phyloP scores from a whole-genome alignment of 2,797 vertebrate genomes.

The Poeciliopsis turneri region DNA sequence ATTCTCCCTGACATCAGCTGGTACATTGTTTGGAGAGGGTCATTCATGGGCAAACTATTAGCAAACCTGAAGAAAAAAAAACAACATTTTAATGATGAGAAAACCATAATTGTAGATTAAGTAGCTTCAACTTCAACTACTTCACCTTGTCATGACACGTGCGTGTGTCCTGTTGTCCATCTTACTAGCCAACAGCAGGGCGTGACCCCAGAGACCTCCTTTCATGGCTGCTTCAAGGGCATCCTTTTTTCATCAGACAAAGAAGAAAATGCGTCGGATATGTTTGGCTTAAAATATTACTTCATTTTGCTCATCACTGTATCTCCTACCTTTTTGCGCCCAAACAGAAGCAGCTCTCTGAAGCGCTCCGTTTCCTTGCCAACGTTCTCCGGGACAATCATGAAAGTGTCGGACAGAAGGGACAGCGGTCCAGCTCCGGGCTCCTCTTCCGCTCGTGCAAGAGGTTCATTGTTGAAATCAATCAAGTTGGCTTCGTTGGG shows the following conservation, averaged over 20 bases:
- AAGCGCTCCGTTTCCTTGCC: constrained; percentile 94
- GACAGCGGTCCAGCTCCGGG: constrained; percentile 90
- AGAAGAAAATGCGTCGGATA: neutral
- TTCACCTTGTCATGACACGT: constrained; percentile 95
- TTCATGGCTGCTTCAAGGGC: constrained; percentile 99
- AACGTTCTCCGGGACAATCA: constrained; percentile 77
- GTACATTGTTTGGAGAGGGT: constrained; percentile 97
- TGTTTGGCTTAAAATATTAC: neutral
- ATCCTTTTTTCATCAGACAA: constrained; percentile 79
- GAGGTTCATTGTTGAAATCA: constrained; percentile 93
- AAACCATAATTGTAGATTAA: neutral
- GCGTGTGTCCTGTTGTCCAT: constrained; percentile 98
- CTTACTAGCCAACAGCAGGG: constrained; percentile 94
- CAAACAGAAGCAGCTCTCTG: constrained; percentile 93
- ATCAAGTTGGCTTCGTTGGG: constrained; percentile 98
- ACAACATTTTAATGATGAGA: neutral
- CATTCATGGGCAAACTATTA: constrained; percentile 98
- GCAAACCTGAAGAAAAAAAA: constrained; percentile 85
- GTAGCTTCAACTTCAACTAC: neutral
- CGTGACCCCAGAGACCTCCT: constrained; percentile 96
- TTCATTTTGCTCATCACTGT: neutral
- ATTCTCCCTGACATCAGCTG: constrained; percentile 99
- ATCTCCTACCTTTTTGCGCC: constrained; percentile 89
- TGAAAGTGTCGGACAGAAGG: constrained; percentile 89
- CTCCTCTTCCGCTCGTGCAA: constrained; percentile 89